Conservation (phyloP, 64 coral and sea anemone species). For the Montipora capricornis region DNA sequence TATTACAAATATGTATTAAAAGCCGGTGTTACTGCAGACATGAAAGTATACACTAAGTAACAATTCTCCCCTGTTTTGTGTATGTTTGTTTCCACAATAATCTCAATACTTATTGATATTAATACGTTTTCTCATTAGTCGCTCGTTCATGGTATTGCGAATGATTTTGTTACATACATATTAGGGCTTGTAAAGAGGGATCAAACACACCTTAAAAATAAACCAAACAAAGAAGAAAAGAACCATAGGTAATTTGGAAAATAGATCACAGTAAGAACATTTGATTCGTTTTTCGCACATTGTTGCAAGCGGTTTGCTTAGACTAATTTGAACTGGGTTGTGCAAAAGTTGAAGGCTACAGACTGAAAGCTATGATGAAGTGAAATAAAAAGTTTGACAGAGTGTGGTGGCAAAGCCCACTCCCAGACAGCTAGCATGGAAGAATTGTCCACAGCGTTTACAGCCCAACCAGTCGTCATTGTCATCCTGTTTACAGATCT, state of each 20-base stretch:
- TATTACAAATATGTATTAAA: background rate
- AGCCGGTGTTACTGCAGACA: background rate
- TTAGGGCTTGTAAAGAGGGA: conserved; percentile 5
- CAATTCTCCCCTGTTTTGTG: background rate
- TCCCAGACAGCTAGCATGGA: no score
- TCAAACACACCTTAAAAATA: background rate
- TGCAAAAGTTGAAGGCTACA: background rate
- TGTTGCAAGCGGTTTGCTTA: conserved; percentile 7
- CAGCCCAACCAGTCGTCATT: no score
- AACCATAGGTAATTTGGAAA: background rate
- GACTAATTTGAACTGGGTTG: background rate
- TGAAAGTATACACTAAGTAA: background rate
- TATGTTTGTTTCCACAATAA: background rate
- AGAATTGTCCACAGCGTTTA: no score
- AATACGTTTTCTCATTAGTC: conserved; percentile 13
- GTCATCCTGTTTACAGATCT: no score
- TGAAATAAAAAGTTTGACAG: background rate
- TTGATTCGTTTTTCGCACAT: background rate
- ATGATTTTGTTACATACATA: conserved; percentile 6
- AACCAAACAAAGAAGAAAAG: background rate
- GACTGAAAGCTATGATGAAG: conserved; percentile 5
- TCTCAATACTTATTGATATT: background rate
- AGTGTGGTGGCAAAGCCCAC: background rate
- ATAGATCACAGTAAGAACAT: background rate
- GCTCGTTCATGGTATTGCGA: conserved; percentile 10